Base-by-base conservation (phyloP, 2,888 invertebrate species). In the Ennomos quercinarius region DNA sequence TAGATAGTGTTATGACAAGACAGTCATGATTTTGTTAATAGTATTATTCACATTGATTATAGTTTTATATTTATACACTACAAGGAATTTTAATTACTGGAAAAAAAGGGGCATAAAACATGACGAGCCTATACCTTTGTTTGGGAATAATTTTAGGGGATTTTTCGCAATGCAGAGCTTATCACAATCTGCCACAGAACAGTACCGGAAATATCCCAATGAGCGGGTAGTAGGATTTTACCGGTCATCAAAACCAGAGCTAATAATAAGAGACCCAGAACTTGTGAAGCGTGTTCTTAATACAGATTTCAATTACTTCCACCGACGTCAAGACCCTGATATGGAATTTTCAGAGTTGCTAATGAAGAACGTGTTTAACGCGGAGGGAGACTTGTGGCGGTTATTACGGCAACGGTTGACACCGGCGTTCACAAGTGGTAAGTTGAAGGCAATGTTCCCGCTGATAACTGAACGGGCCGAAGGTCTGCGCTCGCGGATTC, bases 391-490 rank as follows among this genome's bases (percentile, higher is more conserved):
- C 44, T 50, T 48, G 3, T 88, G 87, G 88, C 85, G 77, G 57
- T 67, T 87, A 3, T 50, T 83, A 4, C 73, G 87, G 1, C 82
- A 86, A 54, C 75, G 81, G 8, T 51, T 87, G 10, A 85, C 87
- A 11, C 73, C 85, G 0, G 78, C 86, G 0, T 87, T 87, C 48
- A 86, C 86, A 0, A 80, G 77, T 0, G 78, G 81, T 1, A 86
- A 86, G 44, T 58, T 87, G 34, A 84, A 81, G 51, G 77, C 71
- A 8, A 87, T 87, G 88, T 87, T 85, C 49, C 88, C 88, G 1
- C 63, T 87, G 34, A 75, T 87, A 2, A 72, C 82, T 10, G 68
- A 78, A 10, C 80, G 86, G 46, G 80, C 88, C 0, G 79, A 82
- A 74, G 27, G 27, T 27, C 27, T 27, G 6, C 27, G 27, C 27